These are phyloP conservation scores for Cistogaster globosa DNA, from an alignment of 2,888 invertebrate species.

Conservation along the genomic window DNA sequence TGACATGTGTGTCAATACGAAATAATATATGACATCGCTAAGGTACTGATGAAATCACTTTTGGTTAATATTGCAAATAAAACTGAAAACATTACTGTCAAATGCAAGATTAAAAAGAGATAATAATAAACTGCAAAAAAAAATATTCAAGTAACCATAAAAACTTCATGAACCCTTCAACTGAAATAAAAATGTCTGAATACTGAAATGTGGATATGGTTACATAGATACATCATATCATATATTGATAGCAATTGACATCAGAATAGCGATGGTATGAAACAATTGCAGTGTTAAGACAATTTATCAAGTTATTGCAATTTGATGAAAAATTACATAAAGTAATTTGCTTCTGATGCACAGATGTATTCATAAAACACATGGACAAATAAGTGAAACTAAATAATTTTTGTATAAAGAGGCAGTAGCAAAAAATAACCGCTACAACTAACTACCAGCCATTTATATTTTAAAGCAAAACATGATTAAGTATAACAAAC, in stretches of 20 bases:
- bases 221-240: constrained; percentile 32
- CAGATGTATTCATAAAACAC: neutral
- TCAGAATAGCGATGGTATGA: constrained; percentile 31
- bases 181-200: constrained; percentile 14
- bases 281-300: constrained; percentile 15
- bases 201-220: neutral
- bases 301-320: neutral
- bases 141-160: neutral
- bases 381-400: constrained; percentile 25
- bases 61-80: constrained; percentile 61
- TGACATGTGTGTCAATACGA: constrained; percentile 66
- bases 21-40: constrained; percentile 38
- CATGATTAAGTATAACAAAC: constrained; percentile 53
- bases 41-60: constrained; percentile 66
- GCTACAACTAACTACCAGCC: constrained; percentile 61
- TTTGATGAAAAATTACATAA: constrained; percentile 55
- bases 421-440: constrained; percentile 47
- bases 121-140: constrained; percentile 21
- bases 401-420: constrained; percentile 3
- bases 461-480: constrained; percentile 57
- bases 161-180: constrained; percentile 49
- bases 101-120: constrained; percentile 61
- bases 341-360: constrained; percentile 41
- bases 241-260: constrained; percentile 21
- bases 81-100: constrained; percentile 70